A percentile compares a stretch with the other conserved stretches of the same genome.
Evolutionary conservation across 2,888 invertebrate genomes (phyloP).

Genomic region (Apamea epomidion): DNA sequence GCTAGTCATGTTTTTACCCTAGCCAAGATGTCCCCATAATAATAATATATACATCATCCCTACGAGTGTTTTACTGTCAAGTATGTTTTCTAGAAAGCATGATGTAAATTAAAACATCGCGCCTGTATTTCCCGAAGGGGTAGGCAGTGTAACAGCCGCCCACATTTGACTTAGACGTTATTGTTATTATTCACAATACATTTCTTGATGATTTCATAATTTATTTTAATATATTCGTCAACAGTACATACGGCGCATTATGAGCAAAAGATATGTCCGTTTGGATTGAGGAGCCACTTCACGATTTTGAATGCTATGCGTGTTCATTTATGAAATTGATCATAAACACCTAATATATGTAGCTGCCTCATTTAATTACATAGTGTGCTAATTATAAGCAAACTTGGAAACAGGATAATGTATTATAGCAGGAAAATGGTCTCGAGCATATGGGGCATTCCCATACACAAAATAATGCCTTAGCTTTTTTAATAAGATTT

Average conservation of each 20-base stretch:
- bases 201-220: background rate
- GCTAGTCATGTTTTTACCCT: background rate
- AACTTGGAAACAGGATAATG: background rate
- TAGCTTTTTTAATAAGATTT: too few species aligned
- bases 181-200: background rate
- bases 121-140: too few species aligned
- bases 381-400: background rate
- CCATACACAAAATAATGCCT: slow-evolving; percentile 13
- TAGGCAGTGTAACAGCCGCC: background rate
- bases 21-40: too few species aligned
- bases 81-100: background rate
- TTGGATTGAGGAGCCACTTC: too few species aligned
- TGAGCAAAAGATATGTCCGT: background rate
- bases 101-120: background rate
- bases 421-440: slow-evolving; percentile 16
- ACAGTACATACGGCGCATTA: background rate
- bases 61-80: background rate
- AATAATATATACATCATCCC: too few species aligned
- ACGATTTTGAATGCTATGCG: background rate
- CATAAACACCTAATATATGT: background rate
- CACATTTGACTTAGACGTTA: background rate
- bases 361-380: background rate
- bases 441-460: background rate
- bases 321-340: background rate
- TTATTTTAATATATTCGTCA: background rate